Percentiles rank a stretch among this genome's conserved stretches.
phyloP scores from a whole-genome alignment of 2,888 invertebrate genomes.

The Cantharis rustica region DNA sequence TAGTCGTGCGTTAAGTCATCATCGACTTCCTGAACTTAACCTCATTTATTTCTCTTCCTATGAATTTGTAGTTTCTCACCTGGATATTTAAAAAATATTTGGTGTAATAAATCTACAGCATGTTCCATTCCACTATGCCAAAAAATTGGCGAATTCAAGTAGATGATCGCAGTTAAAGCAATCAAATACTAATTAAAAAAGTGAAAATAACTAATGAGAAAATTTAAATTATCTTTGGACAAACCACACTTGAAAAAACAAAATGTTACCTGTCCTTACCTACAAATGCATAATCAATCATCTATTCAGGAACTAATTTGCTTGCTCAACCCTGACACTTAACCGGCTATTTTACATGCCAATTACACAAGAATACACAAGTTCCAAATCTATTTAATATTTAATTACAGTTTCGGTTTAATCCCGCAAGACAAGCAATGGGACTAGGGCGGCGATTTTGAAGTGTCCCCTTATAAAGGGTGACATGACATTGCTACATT shows the following conservation, averaged over 20 bases:
- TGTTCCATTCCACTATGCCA: neutral
- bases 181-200: conserved; percentile 12
- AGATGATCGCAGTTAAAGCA: neutral
- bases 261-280: conserved; percentile 18
- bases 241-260: conserved; percentile 5
- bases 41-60: neutral
- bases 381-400: conserved; percentile 51
- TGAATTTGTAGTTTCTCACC: neutral
- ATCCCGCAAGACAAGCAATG: conserved; percentile 47
- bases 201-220: conserved; percentile 3
- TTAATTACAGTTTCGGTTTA: conserved; percentile 50
- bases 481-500: conserved; percentile 37
- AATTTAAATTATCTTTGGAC: conserved; percentile 11
- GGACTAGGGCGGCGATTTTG: conserved; percentile 46
- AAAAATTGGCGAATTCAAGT: neutral
- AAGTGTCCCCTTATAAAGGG: conserved; percentile 48
- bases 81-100: neutral
- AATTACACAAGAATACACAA: conserved; percentile 49
- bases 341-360: conserved; percentile 42
- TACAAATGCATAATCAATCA: conserved; percentile 23
- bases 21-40: neutral
- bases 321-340: conserved; percentile 32
- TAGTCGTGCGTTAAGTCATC: neutral
- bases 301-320: conserved; percentile 28
- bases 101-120: neutral